A percentile compares a stretch with the other conserved stretches of the same genome.
Evolutionary conservation across 2,888 invertebrate species (phyloP).

Genomic region (Scaptomyza caliginosa): DNA sequence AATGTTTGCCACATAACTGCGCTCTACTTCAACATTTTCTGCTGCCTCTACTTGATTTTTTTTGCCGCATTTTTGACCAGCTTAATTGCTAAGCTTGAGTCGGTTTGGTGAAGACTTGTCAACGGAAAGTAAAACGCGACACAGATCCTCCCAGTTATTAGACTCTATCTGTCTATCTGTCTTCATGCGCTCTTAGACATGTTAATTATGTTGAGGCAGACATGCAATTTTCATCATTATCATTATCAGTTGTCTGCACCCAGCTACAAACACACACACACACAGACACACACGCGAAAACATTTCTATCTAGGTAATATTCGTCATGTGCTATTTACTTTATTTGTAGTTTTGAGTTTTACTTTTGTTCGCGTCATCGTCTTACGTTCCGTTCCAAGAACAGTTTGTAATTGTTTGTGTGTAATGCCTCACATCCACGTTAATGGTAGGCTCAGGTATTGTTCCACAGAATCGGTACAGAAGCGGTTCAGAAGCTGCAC

Average conservation of each 20-base stretch:
- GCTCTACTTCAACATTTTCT: slow-evolving; percentile 9
- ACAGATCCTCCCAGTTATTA: slow-evolving; percentile 37
- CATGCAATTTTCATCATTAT: slow-evolving; percentile 62
- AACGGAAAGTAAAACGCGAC: slow-evolving; percentile 69
- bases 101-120: slow-evolving; percentile 29
- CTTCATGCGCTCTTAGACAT: slow-evolving; percentile 67
- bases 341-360: slow-evolving; percentile 45
- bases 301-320: slow-evolving; percentile 23
- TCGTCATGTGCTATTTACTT: slow-evolving; percentile 73
- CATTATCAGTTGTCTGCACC: slow-evolving; percentile 51
- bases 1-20: slow-evolving; percentile 33
- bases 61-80: slow-evolving; percentile 59
- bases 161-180: not conserved
- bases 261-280: slow-evolving; percentile 9
- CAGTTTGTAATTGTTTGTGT: slow-evolving; percentile 44
- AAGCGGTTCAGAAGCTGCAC: slow-evolving; percentile 55
- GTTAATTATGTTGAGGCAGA: slow-evolving; percentile 61
- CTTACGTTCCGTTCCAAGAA: slow-evolving; percentile 65
- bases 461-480: slow-evolving; percentile 56
- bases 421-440: not conserved
- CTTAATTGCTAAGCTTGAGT: slow-evolving; percentile 50
- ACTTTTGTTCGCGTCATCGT: slow-evolving; percentile 22
- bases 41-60: slow-evolving; percentile 5
- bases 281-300: slow-evolving; percentile 8
- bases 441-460: slow-evolving; percentile 5